Evolutionary conservation across 2,888 invertebrate species (phyloP).

Genomic region (Cyaniris semiargus): DNA sequence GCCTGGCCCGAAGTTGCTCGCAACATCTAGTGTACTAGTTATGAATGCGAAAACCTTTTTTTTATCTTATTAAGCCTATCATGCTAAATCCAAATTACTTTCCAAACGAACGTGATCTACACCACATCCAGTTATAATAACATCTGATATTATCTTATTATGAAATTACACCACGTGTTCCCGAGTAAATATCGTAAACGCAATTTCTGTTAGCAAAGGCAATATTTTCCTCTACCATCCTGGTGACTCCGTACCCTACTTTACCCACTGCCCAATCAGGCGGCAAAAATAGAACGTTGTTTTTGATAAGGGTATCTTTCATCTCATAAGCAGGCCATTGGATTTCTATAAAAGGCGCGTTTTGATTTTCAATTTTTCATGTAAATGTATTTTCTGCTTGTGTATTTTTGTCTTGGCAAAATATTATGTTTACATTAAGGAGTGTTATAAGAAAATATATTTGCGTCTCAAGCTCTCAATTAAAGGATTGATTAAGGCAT

Average conservation of each 20-base stretch:
- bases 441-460: too few relatives aligned
- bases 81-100: too few relatives aligned
- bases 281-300: slow-evolving; percentile 21
- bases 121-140: not conserved
- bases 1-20: too few relatives aligned
- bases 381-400: not conserved
- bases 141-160: not conserved
- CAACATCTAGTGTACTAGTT: too few relatives aligned
- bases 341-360: not conserved
- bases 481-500: too few relatives aligned
- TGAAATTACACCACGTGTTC: not conserved
- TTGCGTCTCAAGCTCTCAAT: too few relatives aligned
- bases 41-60: too few relatives aligned
- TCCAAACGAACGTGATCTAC: not conserved
- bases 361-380: slow-evolving; percentile 11
- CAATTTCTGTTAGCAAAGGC: not conserved
- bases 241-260: slow-evolving; percentile 7
- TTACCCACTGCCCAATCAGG: not conserved
- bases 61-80: too few relatives aligned
- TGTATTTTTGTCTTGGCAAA: not conserved
- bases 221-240: not conserved
- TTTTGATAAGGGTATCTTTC: slow-evolving; percentile 10
- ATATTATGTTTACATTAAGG: not conserved
- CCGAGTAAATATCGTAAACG: not conserved
- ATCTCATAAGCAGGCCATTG: not conserved